Conservation (phyloP, 92 coral and sea anemone genomes). For the Virgularia gustaviana region DNA sequence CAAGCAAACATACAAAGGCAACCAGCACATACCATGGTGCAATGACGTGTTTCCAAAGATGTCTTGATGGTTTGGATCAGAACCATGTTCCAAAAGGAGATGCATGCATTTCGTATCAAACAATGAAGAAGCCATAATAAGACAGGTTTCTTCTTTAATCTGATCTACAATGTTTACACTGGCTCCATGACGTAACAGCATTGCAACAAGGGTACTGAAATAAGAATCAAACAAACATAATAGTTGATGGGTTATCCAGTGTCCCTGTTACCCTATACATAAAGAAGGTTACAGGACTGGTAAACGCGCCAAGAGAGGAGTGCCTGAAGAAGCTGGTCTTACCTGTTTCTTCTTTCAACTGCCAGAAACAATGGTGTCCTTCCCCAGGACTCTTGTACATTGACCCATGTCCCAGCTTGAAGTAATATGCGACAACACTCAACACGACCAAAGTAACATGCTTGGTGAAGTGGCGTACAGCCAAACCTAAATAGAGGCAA, state of each 20-base stretch:
- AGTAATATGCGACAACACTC: slow-evolving; percentile 72
- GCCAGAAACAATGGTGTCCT: slow-evolving; percentile 90
- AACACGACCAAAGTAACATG: slow-evolving; percentile 86
- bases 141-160: slow-evolving; percentile 79
- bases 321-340: not conserved
- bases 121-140: slow-evolving; percentile 86
- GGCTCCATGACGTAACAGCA: slow-evolving; percentile 68
- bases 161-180: slow-evolving; percentile 71
- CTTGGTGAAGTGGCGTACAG: slow-evolving; percentile 92
- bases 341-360: slow-evolving; percentile 94
- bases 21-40: slow-evolving; percentile 64
- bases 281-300: not conserved
- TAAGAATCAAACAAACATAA: not conserved
- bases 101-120: slow-evolving; percentile 72
- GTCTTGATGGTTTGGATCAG: slow-evolving; percentile 79
- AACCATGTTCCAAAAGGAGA: slow-evolving; percentile 76
- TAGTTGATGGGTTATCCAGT: not conserved
- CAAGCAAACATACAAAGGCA: not conserved
- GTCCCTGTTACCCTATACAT: not conserved
- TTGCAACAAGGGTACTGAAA: slow-evolving; percentile 65
- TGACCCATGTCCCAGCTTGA: slow-evolving; percentile 76
- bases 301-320: not conserved
- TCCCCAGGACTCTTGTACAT: slow-evolving; percentile 98
- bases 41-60: slow-evolving; percentile 79
- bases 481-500: slow-evolving; percentile 63